Evolutionary conservation across 2,797 vertebrate genomes (phyloP).

Genomic region (Decapterus maruadsi): DNA sequence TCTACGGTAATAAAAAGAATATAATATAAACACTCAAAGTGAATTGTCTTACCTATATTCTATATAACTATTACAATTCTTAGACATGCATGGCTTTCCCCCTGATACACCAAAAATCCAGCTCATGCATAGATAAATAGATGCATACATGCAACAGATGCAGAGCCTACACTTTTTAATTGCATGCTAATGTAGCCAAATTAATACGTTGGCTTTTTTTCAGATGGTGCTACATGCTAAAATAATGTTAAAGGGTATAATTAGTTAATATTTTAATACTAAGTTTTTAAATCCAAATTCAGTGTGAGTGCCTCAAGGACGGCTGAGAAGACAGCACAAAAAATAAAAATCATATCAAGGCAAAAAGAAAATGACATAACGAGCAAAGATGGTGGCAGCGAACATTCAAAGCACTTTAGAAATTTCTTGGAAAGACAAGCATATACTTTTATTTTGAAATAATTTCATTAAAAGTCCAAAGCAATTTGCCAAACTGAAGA

Average conservation of each 20-base stretch:
- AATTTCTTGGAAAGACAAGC: neutral
- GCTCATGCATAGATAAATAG: neutral
- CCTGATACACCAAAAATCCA: neutral
- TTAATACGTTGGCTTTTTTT: neutral
- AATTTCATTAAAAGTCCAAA: conserved; percentile 7
- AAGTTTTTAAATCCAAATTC: conserved; percentile 37
- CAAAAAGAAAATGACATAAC: conserved; percentile 23
- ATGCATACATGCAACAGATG: neutral
- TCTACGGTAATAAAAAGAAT: neutral
- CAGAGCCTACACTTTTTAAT: neutral
- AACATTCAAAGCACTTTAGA: conserved; percentile 21
- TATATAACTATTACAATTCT: neutral
- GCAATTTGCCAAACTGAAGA: conserved; percentile 4
- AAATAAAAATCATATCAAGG: conserved; percentile 23
- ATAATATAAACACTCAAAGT: neutral
- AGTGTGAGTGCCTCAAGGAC: conserved; percentile 20
- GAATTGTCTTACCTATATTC: neutral
- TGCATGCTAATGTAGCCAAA: neutral
- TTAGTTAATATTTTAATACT: conserved; percentile 17
- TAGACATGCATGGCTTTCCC: neutral
- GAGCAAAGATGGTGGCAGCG: conserved; percentile 14
- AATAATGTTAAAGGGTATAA: conserved; percentile 12
- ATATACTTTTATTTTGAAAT: conserved; percentile 18
- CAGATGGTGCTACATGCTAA: conserved; percentile 3
- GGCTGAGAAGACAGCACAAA: conserved; percentile 8